Conservation (phyloP, 2,113 vertebrate species). For the Nothoprocta perdicaria region DNA sequence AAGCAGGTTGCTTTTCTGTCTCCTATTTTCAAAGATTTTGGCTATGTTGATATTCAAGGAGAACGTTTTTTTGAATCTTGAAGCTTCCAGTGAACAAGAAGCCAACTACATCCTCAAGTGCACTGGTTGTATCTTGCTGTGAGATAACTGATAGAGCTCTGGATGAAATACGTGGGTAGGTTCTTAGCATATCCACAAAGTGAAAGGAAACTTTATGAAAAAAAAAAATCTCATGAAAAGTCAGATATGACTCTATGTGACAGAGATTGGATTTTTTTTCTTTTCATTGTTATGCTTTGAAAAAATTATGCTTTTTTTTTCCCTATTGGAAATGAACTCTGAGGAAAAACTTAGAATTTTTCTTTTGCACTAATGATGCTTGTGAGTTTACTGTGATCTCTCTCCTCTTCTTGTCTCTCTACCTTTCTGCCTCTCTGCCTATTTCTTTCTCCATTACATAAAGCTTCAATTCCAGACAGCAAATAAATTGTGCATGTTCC, state of each 20-base stretch:
- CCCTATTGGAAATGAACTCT: neutral
- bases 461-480: neutral
- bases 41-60: neutral
- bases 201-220: neutral
- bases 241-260: neutral
- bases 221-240: neutral
- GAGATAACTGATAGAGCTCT: neutral
- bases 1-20: neutral
- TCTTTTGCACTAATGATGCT: neutral
- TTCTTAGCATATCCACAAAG: conserved; percentile 8
- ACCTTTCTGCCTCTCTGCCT: neutral
- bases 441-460: neutral
- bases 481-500: neutral
- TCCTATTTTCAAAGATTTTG: neutral
- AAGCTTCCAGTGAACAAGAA: neutral
- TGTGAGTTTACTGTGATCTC: neutral
- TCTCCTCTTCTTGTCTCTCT: neutral
- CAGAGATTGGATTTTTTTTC: neutral
- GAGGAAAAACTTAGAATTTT: neutral
- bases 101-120: neutral
- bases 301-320: neutral
- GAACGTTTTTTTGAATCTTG: neutral
- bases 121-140: neutral
- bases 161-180: neutral
- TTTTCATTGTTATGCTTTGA: neutral